phyloP scores from a whole-genome alignment of 2,113 vertebrate species.

The Daphoenositta chrysoptera region DNA sequence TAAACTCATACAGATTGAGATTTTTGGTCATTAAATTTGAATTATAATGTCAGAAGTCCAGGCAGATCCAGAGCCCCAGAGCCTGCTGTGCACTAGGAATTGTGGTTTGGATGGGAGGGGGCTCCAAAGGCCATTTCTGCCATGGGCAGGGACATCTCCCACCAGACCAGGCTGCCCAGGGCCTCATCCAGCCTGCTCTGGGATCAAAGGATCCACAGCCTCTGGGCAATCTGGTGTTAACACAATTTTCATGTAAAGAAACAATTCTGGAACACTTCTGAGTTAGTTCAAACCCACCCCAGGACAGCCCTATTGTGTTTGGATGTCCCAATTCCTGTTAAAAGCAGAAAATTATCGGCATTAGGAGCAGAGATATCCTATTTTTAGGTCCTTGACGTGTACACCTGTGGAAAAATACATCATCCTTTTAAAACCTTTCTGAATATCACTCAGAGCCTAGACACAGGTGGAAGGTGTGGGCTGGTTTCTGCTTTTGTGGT shows the following conservation, averaged over 20 bases:
- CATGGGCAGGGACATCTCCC: neutral
- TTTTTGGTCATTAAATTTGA: neutral
- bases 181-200: rapidly evolving
- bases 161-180: neutral
- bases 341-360: neutral
- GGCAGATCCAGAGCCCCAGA: neutral
- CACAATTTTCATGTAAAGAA: rapidly evolving
- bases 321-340: neutral
- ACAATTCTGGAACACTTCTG: neutral
- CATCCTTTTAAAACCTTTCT: neutral
- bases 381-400: neutral
- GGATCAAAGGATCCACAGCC: rapidly evolving
- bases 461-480: neutral
- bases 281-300: neutral
- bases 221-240: neutral
- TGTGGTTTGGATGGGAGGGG: neutral
- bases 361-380: neutral
- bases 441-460: neutral
- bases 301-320: neutral
- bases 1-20: neutral
- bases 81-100: neutral
- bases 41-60: neutral
- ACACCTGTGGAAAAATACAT: neutral
- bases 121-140: neutral
- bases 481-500: neutral